A percentile compares a stretch with the other conserved stretches of the same genome.
Conservation (phyloP, 37 sponge, comb jelly and placozoan species). For the Chondrosia reniformis region DNA sequence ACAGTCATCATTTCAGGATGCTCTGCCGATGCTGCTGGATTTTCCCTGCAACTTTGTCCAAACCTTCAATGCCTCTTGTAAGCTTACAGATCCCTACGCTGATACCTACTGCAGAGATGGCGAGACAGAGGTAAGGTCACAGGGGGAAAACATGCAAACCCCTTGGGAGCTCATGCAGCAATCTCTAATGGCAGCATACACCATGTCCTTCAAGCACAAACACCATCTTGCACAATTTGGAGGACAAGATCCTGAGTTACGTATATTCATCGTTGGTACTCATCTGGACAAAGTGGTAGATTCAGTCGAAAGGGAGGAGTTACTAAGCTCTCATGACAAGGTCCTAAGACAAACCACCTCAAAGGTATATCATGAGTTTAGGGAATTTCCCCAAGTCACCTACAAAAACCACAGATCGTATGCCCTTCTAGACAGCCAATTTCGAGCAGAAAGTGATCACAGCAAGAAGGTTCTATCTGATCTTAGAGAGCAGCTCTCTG, state of each 20-base stretch:
- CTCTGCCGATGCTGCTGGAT: slow-evolving; percentile 17
- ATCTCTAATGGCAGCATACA: background rate
- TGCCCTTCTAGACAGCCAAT: too few relatives aligned
- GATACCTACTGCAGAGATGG: background rate
- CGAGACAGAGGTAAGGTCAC: background rate
- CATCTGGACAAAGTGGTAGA: background rate
- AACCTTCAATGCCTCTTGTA: slow-evolving; percentile 5
- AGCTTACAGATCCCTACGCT: slow-evolving; percentile 2
- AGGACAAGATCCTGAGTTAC: background rate
- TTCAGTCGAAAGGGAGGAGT: background rate
- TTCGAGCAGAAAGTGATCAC: background rate
- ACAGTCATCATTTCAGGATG: slow-evolving; percentile 14
- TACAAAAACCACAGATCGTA: too few relatives aligned
- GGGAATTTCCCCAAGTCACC: too few relatives aligned
- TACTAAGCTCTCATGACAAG: too few relatives aligned
- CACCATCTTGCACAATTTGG: background rate
- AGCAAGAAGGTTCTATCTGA: background rate
- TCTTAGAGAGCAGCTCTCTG: background rate
- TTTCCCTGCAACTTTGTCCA: slow-evolving; percentile 8
- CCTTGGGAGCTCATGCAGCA: slow-evolving; percentile 2
- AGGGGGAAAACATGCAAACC: background rate
- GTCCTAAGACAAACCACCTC: too few relatives aligned
- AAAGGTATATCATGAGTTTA: too few relatives aligned
- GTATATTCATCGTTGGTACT: slow-evolving; percentile 3
- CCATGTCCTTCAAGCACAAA: slow-evolving; percentile 1